Evolutionary conservation across 2,888 invertebrate genomes (phyloP).

Genomic region (Incurvaria masculella): DNA sequence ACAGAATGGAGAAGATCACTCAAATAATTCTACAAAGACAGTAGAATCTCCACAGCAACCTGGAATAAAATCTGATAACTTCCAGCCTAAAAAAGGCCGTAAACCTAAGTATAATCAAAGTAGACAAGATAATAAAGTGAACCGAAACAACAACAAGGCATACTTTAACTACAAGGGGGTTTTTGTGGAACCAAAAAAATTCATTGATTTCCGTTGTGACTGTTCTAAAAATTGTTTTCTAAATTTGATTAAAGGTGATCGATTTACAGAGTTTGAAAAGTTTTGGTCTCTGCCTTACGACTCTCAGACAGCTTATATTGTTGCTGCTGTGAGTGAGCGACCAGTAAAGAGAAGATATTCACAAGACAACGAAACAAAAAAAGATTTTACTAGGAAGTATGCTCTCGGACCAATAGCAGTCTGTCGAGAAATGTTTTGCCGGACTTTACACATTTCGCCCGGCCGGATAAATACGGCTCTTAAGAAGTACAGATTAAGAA

Average conservation of each 20-base stretch:
- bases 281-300: conserved; percentile 1
- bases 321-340: neutral
- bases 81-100: neutral
- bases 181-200: neutral
- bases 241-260: neutral
- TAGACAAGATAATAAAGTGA: conserved; percentile 1
- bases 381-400: conserved; percentile 1
- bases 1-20: neutral
- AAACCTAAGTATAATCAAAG: conserved; percentile 1
- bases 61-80: neutral
- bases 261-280: conserved; percentile 1
- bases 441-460: conserved; percentile 1
- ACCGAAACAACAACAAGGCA: conserved; percentile 1
- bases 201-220: conserved; percentile 1
- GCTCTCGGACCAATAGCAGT: neutral
- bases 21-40: neutral
- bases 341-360: neutral
- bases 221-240: conserved; percentile 1
- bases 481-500: neutral
- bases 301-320: conserved; percentile 1
- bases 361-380: neutral
- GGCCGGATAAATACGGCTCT: conserved; percentile 1
- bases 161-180: conserved; percentile 1
- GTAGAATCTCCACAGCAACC: neutral
- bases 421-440: conserved; percentile 2